phyloP scores from a whole-genome alignment of 1,140 invertebrate genomes.

The Drosophila melanogaster region Release_6_plus_ISO1_MT NT_037436.4:15661501-15662000 shows the following conservation, averaged over 20 bases:
- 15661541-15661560: conserved; percentile 51
- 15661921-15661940: background rate
- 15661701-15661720: background rate
- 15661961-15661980: background rate
- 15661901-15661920: background rate
- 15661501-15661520: conserved; percentile 21
- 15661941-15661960: conserved; percentile 12
- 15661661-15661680: conserved; percentile 16
- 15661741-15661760: background rate
- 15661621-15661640: conserved; percentile 26
- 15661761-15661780: background rate
- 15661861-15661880: conserved; percentile 12
- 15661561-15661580: conserved; percentile 10
- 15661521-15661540: conserved; percentile 32
- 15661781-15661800: background rate
- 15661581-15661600: background rate
- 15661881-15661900: conserved; percentile 19
- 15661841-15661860: conserved; percentile 2
- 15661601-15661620: background rate
- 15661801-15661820: too few relatives aligned
- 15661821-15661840: too few relatives aligned
- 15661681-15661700: background rate
- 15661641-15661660: conserved; percentile 38
- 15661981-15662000: conserved; percentile 24
- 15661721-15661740: background rate